A percentile compares a stretch with the other conserved stretches of the same genome.
Evolutionary conservation across 92 coral and sea anemone species (phyloP).

Genomic region (Bergia puertoricense): DNA sequence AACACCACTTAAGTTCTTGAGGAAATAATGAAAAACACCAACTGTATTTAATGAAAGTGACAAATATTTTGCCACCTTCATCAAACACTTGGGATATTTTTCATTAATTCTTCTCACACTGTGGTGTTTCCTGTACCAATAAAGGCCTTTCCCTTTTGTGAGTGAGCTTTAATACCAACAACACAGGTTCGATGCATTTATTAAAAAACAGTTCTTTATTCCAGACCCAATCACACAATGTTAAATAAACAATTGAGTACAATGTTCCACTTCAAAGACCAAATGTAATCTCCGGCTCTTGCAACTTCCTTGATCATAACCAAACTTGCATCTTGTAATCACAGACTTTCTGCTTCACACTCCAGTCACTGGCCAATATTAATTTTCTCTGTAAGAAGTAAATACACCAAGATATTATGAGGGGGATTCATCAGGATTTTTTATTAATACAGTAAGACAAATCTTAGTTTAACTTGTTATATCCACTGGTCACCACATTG

Average conservation of each 20-base stretch:
- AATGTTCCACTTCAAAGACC: constrained; percentile 20
- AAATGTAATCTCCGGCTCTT: background rate
- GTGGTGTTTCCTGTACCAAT: too few species aligned
- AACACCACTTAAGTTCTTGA: too few species aligned
- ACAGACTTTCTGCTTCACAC: background rate
- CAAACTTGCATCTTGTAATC: constrained; percentile 16
- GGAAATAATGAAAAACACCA: too few species aligned
- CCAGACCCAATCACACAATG: constrained; percentile 12
- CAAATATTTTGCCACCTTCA: too few species aligned
- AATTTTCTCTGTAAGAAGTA: constrained; percentile 49
- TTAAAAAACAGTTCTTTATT: constrained; percentile 19
- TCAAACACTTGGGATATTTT: too few species aligned
- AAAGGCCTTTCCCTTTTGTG: too few species aligned
- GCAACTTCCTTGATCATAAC: background rate
- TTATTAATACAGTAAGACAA: too few species aligned
- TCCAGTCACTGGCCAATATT: constrained; percentile 31
- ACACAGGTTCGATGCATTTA: background rate
- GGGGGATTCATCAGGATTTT: background rate
- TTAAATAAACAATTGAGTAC: constrained; percentile 8
- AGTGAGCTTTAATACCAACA: too few species aligned
- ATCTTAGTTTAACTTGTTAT: background rate
- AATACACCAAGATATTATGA: background rate
- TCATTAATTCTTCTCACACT: too few species aligned
- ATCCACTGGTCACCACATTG: too few species aligned
- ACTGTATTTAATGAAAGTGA: too few species aligned